phyloP scores from a whole-genome alignment of 2,797 vertebrate genomes.

The Heteromormyrus szaboi region DNA sequence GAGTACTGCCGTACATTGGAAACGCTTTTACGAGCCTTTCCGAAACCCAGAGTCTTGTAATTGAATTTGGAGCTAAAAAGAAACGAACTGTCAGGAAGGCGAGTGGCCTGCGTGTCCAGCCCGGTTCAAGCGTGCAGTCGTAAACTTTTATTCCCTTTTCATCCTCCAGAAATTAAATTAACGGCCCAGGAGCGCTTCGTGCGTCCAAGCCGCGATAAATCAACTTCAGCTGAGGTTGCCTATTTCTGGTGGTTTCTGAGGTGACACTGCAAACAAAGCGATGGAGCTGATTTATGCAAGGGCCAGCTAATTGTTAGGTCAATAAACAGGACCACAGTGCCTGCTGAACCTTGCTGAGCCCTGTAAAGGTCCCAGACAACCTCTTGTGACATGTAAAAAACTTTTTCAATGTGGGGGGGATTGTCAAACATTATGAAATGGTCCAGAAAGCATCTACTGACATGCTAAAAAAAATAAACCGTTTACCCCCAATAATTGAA shows the following conservation, averaged over 20 bases:
- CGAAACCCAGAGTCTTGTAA: not conserved
- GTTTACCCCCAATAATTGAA: not conserved
- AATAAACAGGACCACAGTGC: conserved; percentile 22
- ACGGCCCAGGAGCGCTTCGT: not conserved
- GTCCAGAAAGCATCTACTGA: conserved; percentile 36
- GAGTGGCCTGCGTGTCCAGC: not conserved
- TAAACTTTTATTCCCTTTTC: not conserved
- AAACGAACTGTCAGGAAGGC: not conserved
- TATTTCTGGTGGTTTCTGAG: not conserved
- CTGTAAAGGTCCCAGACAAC: not conserved
- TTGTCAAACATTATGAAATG: not conserved
- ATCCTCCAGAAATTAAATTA: conserved; percentile 19
- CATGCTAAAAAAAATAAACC: conserved; percentile 31
- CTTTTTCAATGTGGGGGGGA: not conserved
- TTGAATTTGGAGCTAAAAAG: not conserved
- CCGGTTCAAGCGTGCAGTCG: not conserved
- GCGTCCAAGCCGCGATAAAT: not conserved
- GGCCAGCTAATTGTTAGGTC: conserved; percentile 16
- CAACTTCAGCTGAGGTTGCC: not conserved
- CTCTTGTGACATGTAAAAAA: not conserved
- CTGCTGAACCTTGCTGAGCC: not conserved
- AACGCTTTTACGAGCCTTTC: not conserved
- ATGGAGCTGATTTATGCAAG: conserved; percentile 25
- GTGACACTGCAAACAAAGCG: conserved; percentile 18
- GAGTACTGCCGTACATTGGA: not conserved